A percentile compares a stretch with the other conserved stretches of the same genome.
These are phyloP conservation scores for Drosophila recens DNA, from an alignment of 2,888 invertebrate species.

Conservation along the genomic window DNA sequence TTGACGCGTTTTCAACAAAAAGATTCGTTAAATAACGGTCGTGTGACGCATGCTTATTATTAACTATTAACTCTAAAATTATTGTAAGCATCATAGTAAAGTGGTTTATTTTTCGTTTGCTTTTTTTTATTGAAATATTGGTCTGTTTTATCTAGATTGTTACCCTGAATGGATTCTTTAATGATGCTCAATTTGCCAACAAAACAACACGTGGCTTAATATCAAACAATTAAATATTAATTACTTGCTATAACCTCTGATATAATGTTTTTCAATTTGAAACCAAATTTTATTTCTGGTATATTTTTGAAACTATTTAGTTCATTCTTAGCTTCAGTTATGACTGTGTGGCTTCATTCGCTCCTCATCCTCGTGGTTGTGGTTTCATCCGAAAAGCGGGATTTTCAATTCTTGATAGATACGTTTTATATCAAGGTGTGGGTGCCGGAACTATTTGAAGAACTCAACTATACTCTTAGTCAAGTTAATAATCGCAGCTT, in stretches of 20 bases:
- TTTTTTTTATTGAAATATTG: too few species aligned
- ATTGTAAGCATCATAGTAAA: neutral
- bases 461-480: conserved; percentile 3
- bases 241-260: neutral
- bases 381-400: conserved; percentile 10
- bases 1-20: too few species aligned
- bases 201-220: neutral
- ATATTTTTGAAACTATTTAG: neutral
- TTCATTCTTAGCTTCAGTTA: neutral
- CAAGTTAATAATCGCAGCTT: conserved; percentile 34
- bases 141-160: neutral
- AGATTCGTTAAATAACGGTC: neutral
- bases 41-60: conserved; percentile 2
- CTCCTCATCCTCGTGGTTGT: neutral
- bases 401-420: conserved; percentile 22
- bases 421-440: conserved; percentile 11
- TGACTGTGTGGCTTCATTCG: neutral
- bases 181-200: neutral
- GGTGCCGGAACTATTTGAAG: conserved; percentile 10
- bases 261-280: neutral
- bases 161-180: neutral
- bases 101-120: too few species aligned
- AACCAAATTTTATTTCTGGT: neutral
- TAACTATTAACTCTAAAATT: neutral
- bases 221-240: neutral